A percentile compares a stretch with the other conserved stretches of the same genome.
Conservation (phyloP, 2,113 vertebrate species). For the Cavia porcellus region DNA sequence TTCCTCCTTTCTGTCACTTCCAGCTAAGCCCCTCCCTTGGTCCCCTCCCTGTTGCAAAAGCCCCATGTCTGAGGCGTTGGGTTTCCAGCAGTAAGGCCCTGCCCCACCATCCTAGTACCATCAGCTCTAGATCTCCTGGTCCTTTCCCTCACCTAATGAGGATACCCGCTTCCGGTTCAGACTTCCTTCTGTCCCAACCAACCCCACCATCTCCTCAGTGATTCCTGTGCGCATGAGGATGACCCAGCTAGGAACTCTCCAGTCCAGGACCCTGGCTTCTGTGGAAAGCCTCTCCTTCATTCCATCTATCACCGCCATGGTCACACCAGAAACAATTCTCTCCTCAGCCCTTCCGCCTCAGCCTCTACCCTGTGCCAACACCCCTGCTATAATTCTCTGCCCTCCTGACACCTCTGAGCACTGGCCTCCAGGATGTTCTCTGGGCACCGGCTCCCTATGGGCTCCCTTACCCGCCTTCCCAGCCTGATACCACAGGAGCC, state of each 20-base stretch:
- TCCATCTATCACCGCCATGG: too few relatives aligned
- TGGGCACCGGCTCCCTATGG: too few relatives aligned
- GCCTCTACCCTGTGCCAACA: not conserved
- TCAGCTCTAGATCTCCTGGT: not conserved
- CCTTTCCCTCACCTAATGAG: not conserved
- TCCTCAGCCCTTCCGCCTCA: not conserved
- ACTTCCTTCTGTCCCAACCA: not conserved
- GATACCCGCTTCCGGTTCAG: not conserved
- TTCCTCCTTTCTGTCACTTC: not conserved
- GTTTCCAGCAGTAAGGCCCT: not conserved
- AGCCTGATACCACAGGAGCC: not conserved
- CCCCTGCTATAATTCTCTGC: not conserved
- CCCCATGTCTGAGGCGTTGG: not conserved
- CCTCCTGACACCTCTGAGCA: too few relatives aligned
- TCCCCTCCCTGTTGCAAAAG: not conserved
- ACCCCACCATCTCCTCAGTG: not conserved
- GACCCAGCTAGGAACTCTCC: not conserved
- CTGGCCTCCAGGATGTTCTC: too few relatives aligned
- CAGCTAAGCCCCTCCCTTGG: not conserved
- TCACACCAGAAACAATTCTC: not conserved
- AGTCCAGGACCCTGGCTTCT: not conserved
- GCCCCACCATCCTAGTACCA: not conserved
- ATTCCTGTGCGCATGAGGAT: not conserved
- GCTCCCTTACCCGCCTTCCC: not conserved
- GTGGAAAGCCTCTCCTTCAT: not conserved